phyloP scores from a whole-genome alignment of 2,888 invertebrate species.

The Euclidia mi region DNA sequence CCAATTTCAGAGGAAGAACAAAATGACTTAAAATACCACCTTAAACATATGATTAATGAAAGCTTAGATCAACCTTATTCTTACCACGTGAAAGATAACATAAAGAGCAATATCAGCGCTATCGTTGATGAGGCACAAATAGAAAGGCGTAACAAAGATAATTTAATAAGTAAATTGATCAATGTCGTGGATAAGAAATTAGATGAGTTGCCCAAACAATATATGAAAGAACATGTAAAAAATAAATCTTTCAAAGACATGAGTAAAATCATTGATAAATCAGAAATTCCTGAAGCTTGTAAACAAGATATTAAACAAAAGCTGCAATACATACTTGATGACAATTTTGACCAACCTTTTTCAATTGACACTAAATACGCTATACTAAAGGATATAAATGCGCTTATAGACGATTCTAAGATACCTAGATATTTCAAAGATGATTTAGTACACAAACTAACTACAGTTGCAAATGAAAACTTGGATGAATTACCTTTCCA shows the following conservation, averaged over 20 bases:
- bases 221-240: constrained; percentile 6
- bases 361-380: background rate
- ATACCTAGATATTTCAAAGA: constrained; percentile 1
- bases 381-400: constrained; percentile 5
- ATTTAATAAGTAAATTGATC: constrained; percentile 13
- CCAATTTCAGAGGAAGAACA: constrained; percentile 12
- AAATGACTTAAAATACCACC: constrained; percentile 10
- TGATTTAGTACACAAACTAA: constrained; percentile 8
- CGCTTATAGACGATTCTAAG: constrained; percentile 1
- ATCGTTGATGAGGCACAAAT: constrained; percentile 10
- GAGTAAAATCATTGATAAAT: background rate
- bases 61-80: constrained; percentile 17
- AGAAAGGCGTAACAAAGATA: background rate
- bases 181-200: background rate
- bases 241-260: constrained; percentile 7
- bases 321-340: constrained; percentile 1
- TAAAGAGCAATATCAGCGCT: constrained; percentile 16
- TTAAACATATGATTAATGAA: constrained; percentile 11
- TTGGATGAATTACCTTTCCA: constrained; percentile 11
- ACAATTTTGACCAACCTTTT: constrained; percentile 12
- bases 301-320: constrained; percentile 11
- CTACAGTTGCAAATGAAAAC: constrained; percentile 3
- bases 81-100: constrained; percentile 10
- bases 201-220: constrained; percentile 3
- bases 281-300: constrained; percentile 4